A percentile compares a stretch with the other conserved stretches of the same genome.
Evolutionary conservation across 2,888 invertebrate species (phyloP).

Genomic region (Aricia artaxerxes): DNA sequence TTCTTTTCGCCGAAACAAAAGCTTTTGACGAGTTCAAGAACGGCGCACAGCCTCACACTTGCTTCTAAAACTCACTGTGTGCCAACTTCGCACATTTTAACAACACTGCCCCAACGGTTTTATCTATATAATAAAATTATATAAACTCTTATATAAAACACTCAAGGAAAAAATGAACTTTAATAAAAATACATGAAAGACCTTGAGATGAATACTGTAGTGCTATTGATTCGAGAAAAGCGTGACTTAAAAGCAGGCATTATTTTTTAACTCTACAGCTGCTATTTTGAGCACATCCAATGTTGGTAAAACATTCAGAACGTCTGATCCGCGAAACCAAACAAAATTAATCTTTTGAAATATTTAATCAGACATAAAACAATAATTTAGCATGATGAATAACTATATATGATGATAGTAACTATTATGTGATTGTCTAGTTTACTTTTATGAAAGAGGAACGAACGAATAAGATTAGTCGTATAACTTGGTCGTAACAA

Average conservation of each 20-base stretch:
- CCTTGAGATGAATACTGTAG: neutral
- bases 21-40: slow-evolving; percentile 31
- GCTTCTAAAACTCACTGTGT: neutral
- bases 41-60: slow-evolving; percentile 13
- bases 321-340: too few relatives aligned
- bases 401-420: too few relatives aligned
- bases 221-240: neutral
- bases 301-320: neutral
- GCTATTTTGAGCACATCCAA: neutral
- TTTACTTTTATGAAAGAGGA: neutral
- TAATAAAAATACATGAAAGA: neutral
- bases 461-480: slow-evolving; percentile 18
- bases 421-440: neutral
- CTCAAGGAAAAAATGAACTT: neutral
- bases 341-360: neutral
- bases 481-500: neutral
- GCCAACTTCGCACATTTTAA: neutral
- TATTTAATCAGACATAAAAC: neutral
- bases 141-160: neutral
- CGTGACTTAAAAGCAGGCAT: neutral
- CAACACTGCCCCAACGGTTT: neutral
- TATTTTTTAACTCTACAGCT: neutral
- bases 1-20: slow-evolving; percentile 35
- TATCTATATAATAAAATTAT: neutral
- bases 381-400: neutral